Evolutionary conservation across 2,797 vertebrate species (phyloP), one percentile per base, ranked within the genome.

Genomic region (Botia almorhae): DNA sequence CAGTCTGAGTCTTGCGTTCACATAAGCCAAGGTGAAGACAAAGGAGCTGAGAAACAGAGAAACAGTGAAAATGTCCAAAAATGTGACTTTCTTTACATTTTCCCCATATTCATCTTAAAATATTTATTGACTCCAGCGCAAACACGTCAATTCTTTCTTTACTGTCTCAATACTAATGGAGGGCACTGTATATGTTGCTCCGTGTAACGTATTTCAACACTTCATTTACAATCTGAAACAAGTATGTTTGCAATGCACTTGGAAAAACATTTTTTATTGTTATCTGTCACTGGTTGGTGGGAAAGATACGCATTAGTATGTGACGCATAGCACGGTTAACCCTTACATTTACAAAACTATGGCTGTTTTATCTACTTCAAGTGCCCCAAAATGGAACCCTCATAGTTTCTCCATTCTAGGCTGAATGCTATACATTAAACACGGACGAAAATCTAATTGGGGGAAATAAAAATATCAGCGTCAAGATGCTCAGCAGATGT

Each of bases 181-280:
- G 3, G 33, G 33, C 33, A 33, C 33, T 33, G 33, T 33, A 91
- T 91, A 93, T 90, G 92, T 90, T 88, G 92, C 89, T 90, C 90
- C 89, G 89, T 89, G 89, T 89, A 89, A 89, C 88, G 88, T 88
- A 87, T 92, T 93, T 92, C 92, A 90, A 93, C 92, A 92, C 90
- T 90, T 80, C 4, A 17, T 74, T 89, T 67, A 85, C 80, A 82
- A 85, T 83, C 87, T 82, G 83, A 90, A 73, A 87, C 43, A 11
- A 82, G 56, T 65, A 60, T 76, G 80, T 82, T 88, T 85, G 88
- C 87, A 90, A 76, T 60, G 48, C 23, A 46, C 67, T 70, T 68
- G 4, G 71, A 29, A 74, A 73, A 76, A 69, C 53, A n/a, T 26
- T n/a, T 60, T 55, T 75, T 78, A 81, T 78, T 81, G 72, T 74